phyloP scores from a whole-genome alignment of 2,113 vertebrate genomes.

The Pithys albifrons region DNA sequence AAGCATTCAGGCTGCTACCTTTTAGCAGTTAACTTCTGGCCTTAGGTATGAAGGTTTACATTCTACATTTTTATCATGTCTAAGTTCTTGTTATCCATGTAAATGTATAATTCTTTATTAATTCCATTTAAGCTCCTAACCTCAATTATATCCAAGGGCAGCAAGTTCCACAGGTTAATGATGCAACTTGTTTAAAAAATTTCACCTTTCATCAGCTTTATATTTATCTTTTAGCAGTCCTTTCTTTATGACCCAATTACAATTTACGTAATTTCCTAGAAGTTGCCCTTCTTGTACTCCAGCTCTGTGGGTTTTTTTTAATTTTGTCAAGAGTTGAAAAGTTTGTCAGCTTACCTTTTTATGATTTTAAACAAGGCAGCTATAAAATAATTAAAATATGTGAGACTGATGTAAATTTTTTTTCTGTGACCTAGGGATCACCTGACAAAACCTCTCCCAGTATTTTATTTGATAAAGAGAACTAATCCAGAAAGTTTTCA shows the following conservation, averaged over 20 bases:
- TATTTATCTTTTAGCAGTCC: constrained; percentile 13
- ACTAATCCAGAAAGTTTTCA: not conserved
- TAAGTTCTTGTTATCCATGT: constrained; percentile 11
- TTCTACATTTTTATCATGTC: not conserved
- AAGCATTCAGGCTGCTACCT: not conserved
- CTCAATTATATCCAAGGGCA: constrained; percentile 14
- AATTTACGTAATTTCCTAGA: not conserved
- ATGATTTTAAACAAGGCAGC: not conserved
- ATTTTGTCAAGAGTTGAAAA: not conserved
- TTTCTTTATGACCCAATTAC: not conserved
- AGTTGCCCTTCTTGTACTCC: not conserved
- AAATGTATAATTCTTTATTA: constrained; percentile 43
- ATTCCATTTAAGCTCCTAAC: constrained; percentile 39
- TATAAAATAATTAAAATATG: not conserved
- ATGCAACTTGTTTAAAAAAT: not conserved
- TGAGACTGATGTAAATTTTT: accelerated
- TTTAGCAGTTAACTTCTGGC: constrained; percentile 5
- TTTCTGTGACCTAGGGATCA: not conserved
- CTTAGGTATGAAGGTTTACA: not conserved
- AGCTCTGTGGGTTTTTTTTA: not conserved
- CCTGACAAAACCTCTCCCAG: not conserved
- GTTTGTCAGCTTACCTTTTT: not conserved
- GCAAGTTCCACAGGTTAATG: constrained; percentile 41
- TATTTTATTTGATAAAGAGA: constrained; percentile 9
- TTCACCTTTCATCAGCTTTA: not conserved